Evolutionary conservation across 2,888 invertebrate species (phyloP).

Genomic region (Cecidostiba fungosa): DNA sequence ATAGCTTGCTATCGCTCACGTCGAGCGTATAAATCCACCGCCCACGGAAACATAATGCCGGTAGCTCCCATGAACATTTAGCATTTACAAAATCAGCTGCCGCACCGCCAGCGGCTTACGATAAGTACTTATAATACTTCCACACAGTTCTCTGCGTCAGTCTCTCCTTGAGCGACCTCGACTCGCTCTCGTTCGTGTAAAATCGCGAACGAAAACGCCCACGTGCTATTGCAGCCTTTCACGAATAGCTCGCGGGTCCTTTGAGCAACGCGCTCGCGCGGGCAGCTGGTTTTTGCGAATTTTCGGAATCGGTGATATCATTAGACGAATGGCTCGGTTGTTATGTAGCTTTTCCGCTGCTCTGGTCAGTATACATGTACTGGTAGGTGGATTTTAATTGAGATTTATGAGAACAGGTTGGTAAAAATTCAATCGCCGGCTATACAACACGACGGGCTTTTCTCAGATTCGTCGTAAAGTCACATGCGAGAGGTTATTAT

Average conservation of each 20-base stretch:
- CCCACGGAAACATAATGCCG: conserved; percentile 14
- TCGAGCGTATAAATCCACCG: conserved; percentile 25
- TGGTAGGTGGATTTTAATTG: conserved; percentile 18
- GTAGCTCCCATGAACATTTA: background rate
- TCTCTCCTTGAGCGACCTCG: conserved; percentile 43
- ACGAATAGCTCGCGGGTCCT: conserved; percentile 10
- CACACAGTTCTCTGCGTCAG: background rate
- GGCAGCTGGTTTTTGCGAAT: conserved; percentile 24
- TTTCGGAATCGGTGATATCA: conserved; percentile 34
- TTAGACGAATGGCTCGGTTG: background rate
- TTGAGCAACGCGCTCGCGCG: conserved; percentile 1
- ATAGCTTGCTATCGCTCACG: background rate
- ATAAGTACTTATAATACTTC: background rate
- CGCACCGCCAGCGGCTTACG: background rate
- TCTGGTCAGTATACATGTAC: background rate
- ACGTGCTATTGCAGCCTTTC: conserved; percentile 18
- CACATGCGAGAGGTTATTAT: background rate
- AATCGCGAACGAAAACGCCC: background rate
- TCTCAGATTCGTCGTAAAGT: background rate
- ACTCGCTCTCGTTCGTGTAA: background rate
- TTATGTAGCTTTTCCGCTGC: background rate
- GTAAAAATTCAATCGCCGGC: background rate
- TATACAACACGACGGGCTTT: background rate
- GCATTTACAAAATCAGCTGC: conserved; percentile 15
- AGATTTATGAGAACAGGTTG: conserved; percentile 25